Conservation (phyloP, 2,888 invertebrate genomes). For the Morinoia aosen region DNA sequence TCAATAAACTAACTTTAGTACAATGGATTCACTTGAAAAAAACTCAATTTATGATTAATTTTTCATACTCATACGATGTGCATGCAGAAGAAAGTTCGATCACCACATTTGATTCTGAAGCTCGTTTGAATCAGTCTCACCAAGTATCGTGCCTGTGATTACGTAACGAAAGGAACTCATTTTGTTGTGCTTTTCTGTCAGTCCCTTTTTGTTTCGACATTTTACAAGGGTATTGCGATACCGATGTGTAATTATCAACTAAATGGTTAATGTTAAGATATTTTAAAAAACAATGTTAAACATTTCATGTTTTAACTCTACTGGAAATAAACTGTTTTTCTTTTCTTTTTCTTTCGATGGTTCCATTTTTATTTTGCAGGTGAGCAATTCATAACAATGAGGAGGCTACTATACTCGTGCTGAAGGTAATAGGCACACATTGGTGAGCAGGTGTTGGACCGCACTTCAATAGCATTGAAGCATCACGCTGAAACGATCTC, state of each 20-base stretch:
- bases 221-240: no score
- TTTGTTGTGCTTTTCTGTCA: no score
- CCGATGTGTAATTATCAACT: no score
- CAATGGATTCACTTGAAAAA: background rate
- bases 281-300: no score
- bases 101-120: background rate
- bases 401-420: background rate
- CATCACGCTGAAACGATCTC: background rate
- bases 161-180: no score
- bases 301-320: no score
- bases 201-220: no score
- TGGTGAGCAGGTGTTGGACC: no score
- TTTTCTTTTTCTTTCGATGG: background rate
- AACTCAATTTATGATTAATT: background rate
- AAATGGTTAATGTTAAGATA: no score
- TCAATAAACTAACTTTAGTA: background rate
- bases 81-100: background rate
- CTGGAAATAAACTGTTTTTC: no score
- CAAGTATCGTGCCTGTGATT: background rate
- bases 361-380: background rate
- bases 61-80: background rate
- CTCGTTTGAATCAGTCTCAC: background rate
- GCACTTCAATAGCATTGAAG: background rate
- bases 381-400: background rate
- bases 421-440: no score